These are phyloP conservation scores for Philopedon plagiatum DNA, from an alignment of 2,888 invertebrate species.

Conservation along the genomic window DNA sequence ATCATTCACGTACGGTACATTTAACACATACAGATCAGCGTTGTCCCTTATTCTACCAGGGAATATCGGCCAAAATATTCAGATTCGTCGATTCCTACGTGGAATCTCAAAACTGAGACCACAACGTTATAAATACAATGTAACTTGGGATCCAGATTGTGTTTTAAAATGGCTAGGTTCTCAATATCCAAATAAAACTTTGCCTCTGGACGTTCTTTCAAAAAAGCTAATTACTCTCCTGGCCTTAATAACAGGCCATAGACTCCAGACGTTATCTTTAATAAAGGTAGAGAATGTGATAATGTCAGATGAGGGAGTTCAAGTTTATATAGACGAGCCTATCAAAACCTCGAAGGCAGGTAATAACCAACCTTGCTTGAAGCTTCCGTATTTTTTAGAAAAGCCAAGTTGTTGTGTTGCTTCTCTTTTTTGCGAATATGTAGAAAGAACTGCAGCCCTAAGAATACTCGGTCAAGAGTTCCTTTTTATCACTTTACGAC, in stretches of 20 bases:
- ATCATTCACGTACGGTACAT: constrained; percentile 1
- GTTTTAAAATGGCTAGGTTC: neutral
- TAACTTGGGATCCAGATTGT: neutral
- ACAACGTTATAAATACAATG: neutral
- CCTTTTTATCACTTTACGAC: too few species aligned
- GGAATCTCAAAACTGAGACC: neutral
- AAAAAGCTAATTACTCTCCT: neutral
- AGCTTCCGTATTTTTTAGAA: constrained; percentile 32
- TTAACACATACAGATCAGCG: neutral
- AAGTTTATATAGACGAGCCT: constrained; percentile 50
- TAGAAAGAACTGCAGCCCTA: too few species aligned
- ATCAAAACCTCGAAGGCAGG: constrained; percentile 38
- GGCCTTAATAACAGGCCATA: constrained; percentile 1
- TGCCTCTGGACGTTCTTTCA: neutral
- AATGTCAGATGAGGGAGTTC: constrained; percentile 13
- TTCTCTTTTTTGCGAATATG: neutral
- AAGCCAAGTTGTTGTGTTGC: constrained; percentile 36
- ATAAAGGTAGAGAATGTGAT: constrained; percentile 47
- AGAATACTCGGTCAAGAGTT: too few species aligned
- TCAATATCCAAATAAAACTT: neutral
- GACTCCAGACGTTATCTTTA: constrained; percentile 37
- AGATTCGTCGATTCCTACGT: neutral
- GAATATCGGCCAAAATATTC: neutral
- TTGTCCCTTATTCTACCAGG: neutral
- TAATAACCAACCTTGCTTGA: constrained; percentile 10